Evolutionary conservation across 1,140 invertebrate genomes (phyloP), one percentile per base, ranked within the genome.

Genomic region (Battus philenor): DNA sequence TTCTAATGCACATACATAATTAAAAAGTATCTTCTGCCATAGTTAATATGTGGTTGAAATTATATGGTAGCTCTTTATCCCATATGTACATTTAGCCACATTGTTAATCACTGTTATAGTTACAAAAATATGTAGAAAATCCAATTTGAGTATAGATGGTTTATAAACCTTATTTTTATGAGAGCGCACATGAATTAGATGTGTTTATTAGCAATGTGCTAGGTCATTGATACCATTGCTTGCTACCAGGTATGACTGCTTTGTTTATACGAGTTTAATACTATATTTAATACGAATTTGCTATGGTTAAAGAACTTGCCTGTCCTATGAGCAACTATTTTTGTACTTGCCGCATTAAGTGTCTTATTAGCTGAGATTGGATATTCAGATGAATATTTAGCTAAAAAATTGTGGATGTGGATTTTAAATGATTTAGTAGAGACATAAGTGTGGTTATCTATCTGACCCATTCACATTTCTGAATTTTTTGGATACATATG

Each of bases 321-420:
- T 59, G 54, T 62, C 57, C 47, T 59, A 61, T 57, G 34, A 64
- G 60, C 54, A 29, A 65, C 60, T 69, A 67, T 68, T 69, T 75
- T 69, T 75, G 45, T 72, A 66, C 60, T 61, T 62, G 44, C 32
- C 50, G 54, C 55, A 47, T 57, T 54, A 54, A 51, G 53, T 38
- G 45, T 39, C 53, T 51, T 48, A 22, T 33, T 15, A 10, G 29
- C 12, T n/a, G n/a, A n/a, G n/a, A n/a, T n/a, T n/a, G n/a, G n/a
- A n/a, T n/a, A n/a, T n/a, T n/a, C n/a, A n/a, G n/a, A n/a, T n/a
- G n/a, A n/a, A n/a, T n/a, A n/a, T n/a, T n/a, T n/a, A n/a, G n/a
- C n/a, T n/a, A n/a, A n/a, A n/a, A n/a, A n/a, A n/a, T n/a, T n/a
- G n/a, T n/a, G n/a, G n/a, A n/a, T n/a, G n/a, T n/a, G n/a, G n/a